phyloP scores from a whole-genome alignment of 2,113 vertebrate species.

The Anoplopoma fimbria region DNA sequence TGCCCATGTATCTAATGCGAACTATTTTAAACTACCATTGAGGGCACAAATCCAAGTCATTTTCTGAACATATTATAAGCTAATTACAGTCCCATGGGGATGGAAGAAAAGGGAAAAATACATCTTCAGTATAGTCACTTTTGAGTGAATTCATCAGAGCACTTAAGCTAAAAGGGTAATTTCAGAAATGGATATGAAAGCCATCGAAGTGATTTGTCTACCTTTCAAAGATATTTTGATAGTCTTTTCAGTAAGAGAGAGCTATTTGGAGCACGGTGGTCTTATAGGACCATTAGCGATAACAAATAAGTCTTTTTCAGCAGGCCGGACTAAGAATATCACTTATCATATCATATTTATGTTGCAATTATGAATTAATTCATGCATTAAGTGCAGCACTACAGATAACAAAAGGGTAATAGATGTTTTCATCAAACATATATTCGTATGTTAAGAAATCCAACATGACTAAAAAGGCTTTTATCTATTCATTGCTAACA shows the following conservation, averaged over 20 bases:
- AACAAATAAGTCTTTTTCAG: constrained; percentile 50
- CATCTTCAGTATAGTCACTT: constrained; percentile 29
- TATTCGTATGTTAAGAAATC: constrained; percentile 24
- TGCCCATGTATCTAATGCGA: neutral
- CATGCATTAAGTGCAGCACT: constrained; percentile 3
- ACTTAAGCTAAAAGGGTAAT: constrained; percentile 74
- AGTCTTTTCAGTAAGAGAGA: constrained; percentile 56
- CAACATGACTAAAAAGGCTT: constrained; percentile 17
- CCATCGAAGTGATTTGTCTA: constrained; percentile 59
- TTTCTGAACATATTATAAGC: constrained; percentile 19
- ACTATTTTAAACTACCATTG: constrained; percentile 14
- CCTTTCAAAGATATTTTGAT: constrained; percentile 61
- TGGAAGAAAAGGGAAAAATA: constrained; percentile 24
- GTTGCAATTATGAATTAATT: constrained; percentile 33
- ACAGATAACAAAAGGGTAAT: neutral
- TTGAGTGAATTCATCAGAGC: constrained; percentile 64
- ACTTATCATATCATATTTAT: constrained; percentile 46
- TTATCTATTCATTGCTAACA: constrained; percentile 25
- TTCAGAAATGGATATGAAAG: constrained; percentile 71
- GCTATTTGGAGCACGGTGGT: constrained; percentile 33
- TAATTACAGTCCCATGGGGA: constrained; percentile 13
- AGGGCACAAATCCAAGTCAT: constrained; percentile 22
- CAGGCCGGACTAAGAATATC: constrained; percentile 21
- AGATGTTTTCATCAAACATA: constrained; percentile 15
- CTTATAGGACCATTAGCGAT: constrained; percentile 46